Base-by-base conservation (phyloP, 2,888 invertebrate genomes). In the Laothoe populi region DNA sequence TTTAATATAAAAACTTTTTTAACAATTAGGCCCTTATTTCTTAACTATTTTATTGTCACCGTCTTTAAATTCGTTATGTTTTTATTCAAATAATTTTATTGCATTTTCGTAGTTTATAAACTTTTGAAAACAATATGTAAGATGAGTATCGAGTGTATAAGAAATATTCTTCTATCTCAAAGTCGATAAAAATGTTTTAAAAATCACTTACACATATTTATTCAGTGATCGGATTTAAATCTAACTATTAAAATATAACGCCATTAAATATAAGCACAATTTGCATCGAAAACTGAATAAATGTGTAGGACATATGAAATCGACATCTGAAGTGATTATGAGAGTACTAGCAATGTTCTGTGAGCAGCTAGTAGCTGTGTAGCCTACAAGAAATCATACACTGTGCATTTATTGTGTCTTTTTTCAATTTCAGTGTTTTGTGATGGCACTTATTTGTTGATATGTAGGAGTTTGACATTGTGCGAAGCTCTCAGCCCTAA, bases 201-300 rank as follows among this genome's bases (percentile, higher is more conserved):
- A 19, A 1, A 11, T 53, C 53, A 53, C 53, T 35, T 21, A 19
- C 46, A 46, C 53, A 11, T 11, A 19, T 35, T 53, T 53, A 19
- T 35, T 53, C 53, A 26, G 53, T 10, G 31, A 11, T 53, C 53
- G 35, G 16, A 26, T 4, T 16, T 11, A 19, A 35, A 31, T 49
- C 49, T 49, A 53, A 53, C 53, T 53, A 53, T 31, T 53, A 53
- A 19, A 35, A 53, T 53, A 53, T 53, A 35, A 35, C 53, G 53
- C 53, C 53, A 53, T 35, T 53, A 53, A 53, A 35, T 53, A 21
- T 53, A 53, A 53, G 59, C 44, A n/a, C 16, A 3, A 16, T 53
- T 53, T 31, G 35, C 1, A 5, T 31, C 19, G 53, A 53, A 19
- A 4, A 3, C 21, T 11, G 53, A 35, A 53, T 19, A 35, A 53